Evolutionary conservation across 2,113 vertebrate genomes (phyloP).

Genomic region (Atrichornis clamosus): DNA sequence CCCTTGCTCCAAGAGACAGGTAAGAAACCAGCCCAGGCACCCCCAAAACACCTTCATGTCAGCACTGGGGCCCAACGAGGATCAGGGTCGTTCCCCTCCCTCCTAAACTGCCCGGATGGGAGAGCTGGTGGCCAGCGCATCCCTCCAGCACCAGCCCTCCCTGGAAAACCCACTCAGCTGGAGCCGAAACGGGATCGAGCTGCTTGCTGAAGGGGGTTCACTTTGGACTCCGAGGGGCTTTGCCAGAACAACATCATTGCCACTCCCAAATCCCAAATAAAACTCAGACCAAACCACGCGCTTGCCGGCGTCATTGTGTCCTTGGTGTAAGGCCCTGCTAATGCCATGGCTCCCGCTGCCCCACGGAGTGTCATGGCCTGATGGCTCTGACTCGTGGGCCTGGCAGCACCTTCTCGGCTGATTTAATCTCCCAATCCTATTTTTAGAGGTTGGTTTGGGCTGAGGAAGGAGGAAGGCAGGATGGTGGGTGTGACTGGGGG

Average conservation of each 20-base stretch:
- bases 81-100: accelerated
- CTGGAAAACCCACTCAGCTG: background rate
- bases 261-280: background rate
- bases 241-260: background rate
- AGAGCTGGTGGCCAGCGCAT: background rate
- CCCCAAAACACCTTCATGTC: background rate
- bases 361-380: background rate
- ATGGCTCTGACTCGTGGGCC: background rate
- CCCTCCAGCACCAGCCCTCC: background rate
- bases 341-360: background rate
- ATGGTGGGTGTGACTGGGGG: accelerated
- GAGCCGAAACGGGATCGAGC: background rate
- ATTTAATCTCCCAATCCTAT: background rate
- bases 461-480: background rate
- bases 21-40: background rate
- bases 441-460: background rate
- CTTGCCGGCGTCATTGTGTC: background rate
- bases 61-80: accelerated
- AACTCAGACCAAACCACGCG: background rate
- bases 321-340: background rate
- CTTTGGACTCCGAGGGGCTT: background rate
- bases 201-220: background rate
- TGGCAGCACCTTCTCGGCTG: background rate
- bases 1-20: background rate
- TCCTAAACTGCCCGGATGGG: background rate